Base-by-base conservation (phyloP, 2,113 vertebrate genomes). In the Lasiurus borealis region DNA sequence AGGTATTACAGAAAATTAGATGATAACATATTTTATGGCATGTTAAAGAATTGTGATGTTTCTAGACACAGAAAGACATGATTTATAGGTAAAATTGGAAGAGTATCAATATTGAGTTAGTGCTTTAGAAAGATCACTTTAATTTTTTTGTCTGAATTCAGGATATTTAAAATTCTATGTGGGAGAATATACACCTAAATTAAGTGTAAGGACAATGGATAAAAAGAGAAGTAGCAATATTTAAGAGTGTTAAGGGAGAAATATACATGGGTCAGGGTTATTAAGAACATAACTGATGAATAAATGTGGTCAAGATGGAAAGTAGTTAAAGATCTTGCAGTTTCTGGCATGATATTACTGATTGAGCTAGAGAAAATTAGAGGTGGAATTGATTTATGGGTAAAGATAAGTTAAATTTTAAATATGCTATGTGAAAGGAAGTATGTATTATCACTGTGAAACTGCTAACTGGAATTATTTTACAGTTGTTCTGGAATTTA, bases 51-150 rank as follows among this genome's bases (percentile, higher is more conserved):
- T 23, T 48, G 16, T 68, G 59, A 29, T 64, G 34, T 75, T 66
- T 64, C 52, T 73, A 64, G 73, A 36, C 57, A 27, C 44, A 88
- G 13, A 19, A 23, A 80, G 46, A 21, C 12, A 57, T 4, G 8
- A 82, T 76, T 89, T 76, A 68, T 31, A 75, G 23, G 36, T 83
- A 54, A 68, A 89, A 76, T 89, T 29, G 57, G 23, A 89, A 68
- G 6, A 83, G 3, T 46, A 46, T 68, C 16, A 48, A 21, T 54
- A 66, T 8, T 66, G 23, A 50, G 48, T 36, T 50, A 40, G 18
- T 71, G 71, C 8, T 68, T 86, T 71, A 76, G 75, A 59, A 87
- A 62, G 40, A 80, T 44, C 21, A 46, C 31, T 92, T 85, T 57
- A 77, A 44, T 29, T 52, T 77, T 77, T 21, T 46, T 76, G 31